Evolutionary conservation across 1,140 invertebrate species (phyloP).

Genomic region (Scaptomyza hsui): DNA sequence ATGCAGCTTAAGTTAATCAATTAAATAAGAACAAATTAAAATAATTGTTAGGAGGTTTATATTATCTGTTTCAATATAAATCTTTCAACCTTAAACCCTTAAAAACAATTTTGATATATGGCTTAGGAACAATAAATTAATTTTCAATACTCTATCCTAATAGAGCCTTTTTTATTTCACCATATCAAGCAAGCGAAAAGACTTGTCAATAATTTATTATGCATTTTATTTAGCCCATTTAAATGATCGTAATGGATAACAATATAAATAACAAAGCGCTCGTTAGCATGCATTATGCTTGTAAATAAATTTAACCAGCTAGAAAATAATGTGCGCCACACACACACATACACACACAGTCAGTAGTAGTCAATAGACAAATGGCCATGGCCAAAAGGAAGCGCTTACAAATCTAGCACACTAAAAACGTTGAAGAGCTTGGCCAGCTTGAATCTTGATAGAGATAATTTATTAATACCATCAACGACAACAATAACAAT

Average conservation of each 20-base stretch:
- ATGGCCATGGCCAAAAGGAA: slow-evolving; percentile 40
- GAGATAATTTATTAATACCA: slow-evolving; percentile 82
- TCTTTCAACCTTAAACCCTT: background rate
- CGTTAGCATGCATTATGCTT: slow-evolving; percentile 67
- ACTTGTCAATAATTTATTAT: slow-evolving; percentile 42
- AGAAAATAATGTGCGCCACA: slow-evolving; percentile 70
- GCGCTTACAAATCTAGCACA: slow-evolving; percentile 53
- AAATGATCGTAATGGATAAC: slow-evolving; percentile 38
- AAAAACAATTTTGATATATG: too few species aligned
- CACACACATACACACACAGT: background rate
- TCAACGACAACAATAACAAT: slow-evolving; percentile 81
- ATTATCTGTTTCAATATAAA: background rate
- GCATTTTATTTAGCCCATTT: slow-evolving; percentile 21
- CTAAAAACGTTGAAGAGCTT: slow-evolving; percentile 54
- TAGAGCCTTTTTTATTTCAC: background rate
- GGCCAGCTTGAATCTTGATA: slow-evolving; percentile 71
- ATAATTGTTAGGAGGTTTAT: too few species aligned
- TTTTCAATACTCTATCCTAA: background rate
- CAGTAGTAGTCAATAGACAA: slow-evolving; percentile 69
- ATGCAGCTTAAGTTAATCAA: background rate
- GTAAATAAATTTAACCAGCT: slow-evolving; percentile 79
- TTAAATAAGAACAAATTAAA: background rate
- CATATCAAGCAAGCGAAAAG: background rate
- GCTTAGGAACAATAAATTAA: background rate
- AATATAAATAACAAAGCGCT: slow-evolving; percentile 62